Percentiles rank a stretch among this genome's conserved stretches.
Evolutionary conservation across 2,888 invertebrate species (phyloP).

Genomic region (Philaethria dido): DNA sequence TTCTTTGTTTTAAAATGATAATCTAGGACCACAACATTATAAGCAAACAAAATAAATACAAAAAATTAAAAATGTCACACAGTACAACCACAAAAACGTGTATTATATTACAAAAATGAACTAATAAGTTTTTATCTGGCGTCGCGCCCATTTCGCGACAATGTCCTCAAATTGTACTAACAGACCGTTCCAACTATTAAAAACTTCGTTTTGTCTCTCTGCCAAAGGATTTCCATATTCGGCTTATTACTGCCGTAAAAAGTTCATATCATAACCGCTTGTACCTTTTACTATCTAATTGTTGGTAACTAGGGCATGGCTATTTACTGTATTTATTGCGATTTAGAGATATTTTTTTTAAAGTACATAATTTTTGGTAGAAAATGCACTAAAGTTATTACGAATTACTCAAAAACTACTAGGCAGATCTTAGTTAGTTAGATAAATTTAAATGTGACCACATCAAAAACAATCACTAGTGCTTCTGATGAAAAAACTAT

Average conservation of each 20-base stretch:
- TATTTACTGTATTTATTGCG: too few relatives aligned
- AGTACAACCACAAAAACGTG: conserved; percentile 1
- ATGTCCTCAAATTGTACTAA: conserved; percentile 40
- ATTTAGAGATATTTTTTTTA: too few relatives aligned
- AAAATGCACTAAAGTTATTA: too few relatives aligned
- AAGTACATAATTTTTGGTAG: too few relatives aligned
- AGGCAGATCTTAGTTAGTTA: too few relatives aligned
- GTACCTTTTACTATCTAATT: conserved; percentile 3
- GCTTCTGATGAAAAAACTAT: too few relatives aligned
- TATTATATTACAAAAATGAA: conserved; percentile 29
- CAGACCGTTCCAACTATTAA: conserved; percentile 38
- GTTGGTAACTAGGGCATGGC: not conserved
- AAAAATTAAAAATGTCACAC: not conserved
- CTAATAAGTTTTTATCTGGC: conserved; percentile 32
- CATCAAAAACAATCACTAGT: too few relatives aligned
- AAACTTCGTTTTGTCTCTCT: conserved; percentile 40
- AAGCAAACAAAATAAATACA: not conserved
- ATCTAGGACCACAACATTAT: not conserved
- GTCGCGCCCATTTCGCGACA: conserved; percentile 32
- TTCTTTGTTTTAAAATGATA: too few relatives aligned
- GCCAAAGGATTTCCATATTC: conserved; percentile 40
- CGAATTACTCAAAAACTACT: too few relatives aligned
- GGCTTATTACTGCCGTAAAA: conserved; percentile 39
- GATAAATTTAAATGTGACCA: too few relatives aligned
- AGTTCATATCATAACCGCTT: conserved; percentile 30